Percentiles rank a stretch among this genome's conserved stretches.
These are phyloP conservation scores for Hoplodrina ambigua DNA, from an alignment of 2,888 invertebrate species.

Conservation along the genomic window DNA sequence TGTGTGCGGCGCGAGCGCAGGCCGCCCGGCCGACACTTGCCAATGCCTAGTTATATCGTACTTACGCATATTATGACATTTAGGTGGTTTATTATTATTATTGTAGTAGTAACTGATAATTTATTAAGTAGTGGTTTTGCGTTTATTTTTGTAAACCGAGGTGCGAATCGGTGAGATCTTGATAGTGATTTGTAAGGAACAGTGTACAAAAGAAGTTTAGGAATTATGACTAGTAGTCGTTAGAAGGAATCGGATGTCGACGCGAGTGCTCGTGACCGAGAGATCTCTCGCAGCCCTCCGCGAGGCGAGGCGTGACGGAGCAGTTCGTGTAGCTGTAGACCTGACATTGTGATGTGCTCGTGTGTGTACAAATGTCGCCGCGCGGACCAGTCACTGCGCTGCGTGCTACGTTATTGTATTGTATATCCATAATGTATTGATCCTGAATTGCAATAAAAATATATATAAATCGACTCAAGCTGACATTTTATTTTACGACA, in stretches of 20 bases:
- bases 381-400: conserved; percentile 64
- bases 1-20: conserved; percentile 74
- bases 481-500: conserved; percentile 44
- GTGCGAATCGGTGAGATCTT: conserved; percentile 50
- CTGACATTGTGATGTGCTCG: conserved; percentile 64
- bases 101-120: conserved; percentile 56
- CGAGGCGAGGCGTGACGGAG: conserved; percentile 20
- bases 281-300: conserved; percentile 42
- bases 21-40: conserved; percentile 80
- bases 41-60: conserved; percentile 84
- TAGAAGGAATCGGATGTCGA: conserved; percentile 8
- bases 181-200: conserved; percentile 38
- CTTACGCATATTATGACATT: conserved; percentile 76
- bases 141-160: conserved; percentile 51
- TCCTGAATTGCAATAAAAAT: conserved; percentile 81
- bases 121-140: conserved; percentile 60
- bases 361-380: conserved; percentile 66
- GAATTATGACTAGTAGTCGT: conserved; percentile 46
- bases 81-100: conserved; percentile 48
- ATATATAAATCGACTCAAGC: conserved; percentile 61
- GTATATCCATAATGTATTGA: conserved; percentile 71
- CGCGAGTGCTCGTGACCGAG: not conserved
- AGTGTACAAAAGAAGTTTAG: conserved; percentile 55
- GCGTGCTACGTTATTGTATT: conserved; percentile 63
- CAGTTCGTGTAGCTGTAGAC: conserved; percentile 2